Percentiles rank a stretch among this genome's conserved stretches.
phyloP scores from a whole-genome alignment of 2,113 vertebrate genomes.

The Antechinus flavipes region DNA sequence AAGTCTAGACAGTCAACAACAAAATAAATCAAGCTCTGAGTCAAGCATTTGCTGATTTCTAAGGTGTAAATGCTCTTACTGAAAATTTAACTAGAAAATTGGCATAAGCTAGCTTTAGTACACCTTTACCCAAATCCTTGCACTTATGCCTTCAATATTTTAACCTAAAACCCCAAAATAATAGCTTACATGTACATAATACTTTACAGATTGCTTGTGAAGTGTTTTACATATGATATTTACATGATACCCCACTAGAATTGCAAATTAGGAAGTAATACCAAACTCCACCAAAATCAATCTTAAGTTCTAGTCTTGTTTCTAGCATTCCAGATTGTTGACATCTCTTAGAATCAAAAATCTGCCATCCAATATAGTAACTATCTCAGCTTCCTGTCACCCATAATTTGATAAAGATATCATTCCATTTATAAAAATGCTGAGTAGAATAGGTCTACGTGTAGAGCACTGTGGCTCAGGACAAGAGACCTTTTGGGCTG shows the following conservation, averaged over 20 bases:
- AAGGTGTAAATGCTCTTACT: background rate
- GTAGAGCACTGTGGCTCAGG: background rate
- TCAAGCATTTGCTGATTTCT: background rate
- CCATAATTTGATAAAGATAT: background rate
- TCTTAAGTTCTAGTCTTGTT: background rate
- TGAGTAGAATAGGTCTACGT: background rate
- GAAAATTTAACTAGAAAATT: background rate
- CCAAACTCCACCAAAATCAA: background rate
- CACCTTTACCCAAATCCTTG: background rate
- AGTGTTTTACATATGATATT: background rate
- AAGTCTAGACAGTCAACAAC: background rate
- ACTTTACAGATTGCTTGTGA: background rate
- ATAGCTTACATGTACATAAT: background rate
- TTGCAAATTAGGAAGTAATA: background rate
- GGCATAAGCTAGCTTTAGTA: background rate
- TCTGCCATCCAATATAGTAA: background rate
- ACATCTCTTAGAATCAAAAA: background rate
- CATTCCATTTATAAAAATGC: background rate
- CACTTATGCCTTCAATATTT: background rate
- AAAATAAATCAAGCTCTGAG: background rate
- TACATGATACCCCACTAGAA: background rate
- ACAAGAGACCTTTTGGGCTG: background rate
- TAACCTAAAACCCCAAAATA: background rate
- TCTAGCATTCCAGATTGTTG: background rate
- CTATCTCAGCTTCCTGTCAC: background rate